A percentile compares a stretch with the other conserved stretches of the same genome.
phyloP scores from a whole-genome alignment of 2,797 vertebrate genomes.

The Hemibagrus guttatus region DNA sequence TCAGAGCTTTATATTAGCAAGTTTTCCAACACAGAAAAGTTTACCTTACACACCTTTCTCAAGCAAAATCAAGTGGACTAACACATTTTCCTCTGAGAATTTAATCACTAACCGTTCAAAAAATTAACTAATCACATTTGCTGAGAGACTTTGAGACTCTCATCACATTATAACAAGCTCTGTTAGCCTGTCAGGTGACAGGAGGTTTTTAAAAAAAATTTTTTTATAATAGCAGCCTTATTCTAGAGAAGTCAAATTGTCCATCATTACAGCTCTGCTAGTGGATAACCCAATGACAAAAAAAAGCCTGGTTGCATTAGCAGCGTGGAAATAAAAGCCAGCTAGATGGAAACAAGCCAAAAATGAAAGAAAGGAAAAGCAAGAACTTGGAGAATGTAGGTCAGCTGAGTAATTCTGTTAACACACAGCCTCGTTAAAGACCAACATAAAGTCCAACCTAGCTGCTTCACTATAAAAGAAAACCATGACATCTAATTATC shows the following conservation, averaged over 20 bases:
- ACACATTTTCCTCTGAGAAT: neutral
- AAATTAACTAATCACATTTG: neutral
- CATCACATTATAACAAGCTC: neutral
- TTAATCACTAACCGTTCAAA: neutral
- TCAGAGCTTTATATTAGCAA: neutral
- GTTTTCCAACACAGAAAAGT: neutral
- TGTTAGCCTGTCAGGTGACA: neutral
- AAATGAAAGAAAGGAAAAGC: constrained; percentile 67
- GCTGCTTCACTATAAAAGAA: neutral
- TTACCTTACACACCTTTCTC: neutral
- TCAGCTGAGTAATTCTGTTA: constrained; percentile 52
- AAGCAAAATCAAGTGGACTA: neutral
- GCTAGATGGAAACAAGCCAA: neutral
- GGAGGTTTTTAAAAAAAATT: neutral
- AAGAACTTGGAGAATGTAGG: constrained; percentile 73
- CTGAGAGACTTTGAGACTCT: neutral
- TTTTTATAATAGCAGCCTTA: neutral
- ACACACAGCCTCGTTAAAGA: neutral
- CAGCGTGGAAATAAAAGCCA: neutral
- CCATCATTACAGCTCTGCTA: constrained; percentile 19
- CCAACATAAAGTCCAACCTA: neutral
- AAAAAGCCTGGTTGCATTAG: constrained; percentile 6
- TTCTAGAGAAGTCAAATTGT: constrained; percentile 27
- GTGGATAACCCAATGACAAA: constrained; percentile 23
- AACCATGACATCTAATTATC: no score